Evolutionary conservation across 2,797 vertebrate genomes (phyloP), one percentile per base, ranked within the genome.

Genomic region (Tenualosa thibaudeaui): DNA sequence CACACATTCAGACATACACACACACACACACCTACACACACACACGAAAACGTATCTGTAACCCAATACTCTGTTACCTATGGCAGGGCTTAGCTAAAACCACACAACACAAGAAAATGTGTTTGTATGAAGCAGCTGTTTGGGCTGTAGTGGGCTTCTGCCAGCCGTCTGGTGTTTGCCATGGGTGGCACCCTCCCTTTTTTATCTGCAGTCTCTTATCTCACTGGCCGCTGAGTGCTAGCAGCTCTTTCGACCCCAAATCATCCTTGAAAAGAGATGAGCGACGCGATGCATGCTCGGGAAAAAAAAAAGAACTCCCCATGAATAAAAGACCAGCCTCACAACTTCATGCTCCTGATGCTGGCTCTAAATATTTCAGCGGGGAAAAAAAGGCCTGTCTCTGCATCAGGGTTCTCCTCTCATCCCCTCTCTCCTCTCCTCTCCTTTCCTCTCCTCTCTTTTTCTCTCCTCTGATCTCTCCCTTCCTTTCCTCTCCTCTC

Each of bases 361-460:
- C 90, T 88, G 92, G 91, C 89, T 91, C 90, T 95, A 93, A 95
- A 96, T 96, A 95, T 95, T 96, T 95, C 91, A 96, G 92, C 81
- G 90, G 91, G 37, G 10, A 46, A 22, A 89, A 91, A 93, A 31
- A 56, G 54, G 81, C 89, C 89, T 88, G 60, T 92, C 86, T 93
- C 93, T 89, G 91, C 86, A 81, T 75, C 92, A 91, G 88, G 90
- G 88, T 91, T 92, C 92, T 91, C 92, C 13, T 15, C 22, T 26
- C n/a, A 17, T 15, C 51, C 40, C 17, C 3, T 58, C 50, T 37
- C 51, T 37, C 81, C 50, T 37, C 12, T 71, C 65, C 60, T 65
- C 60, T 31, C 24, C 24, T 65, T 24, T 65, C 65, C 26, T 68
- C 65, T 68, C 60, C 12, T 71, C 65, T 71, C 31, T 12, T 10